Base-by-base conservation (phyloP, 2,797 vertebrate species). In the Notoglanidium macrostoma region DNA sequence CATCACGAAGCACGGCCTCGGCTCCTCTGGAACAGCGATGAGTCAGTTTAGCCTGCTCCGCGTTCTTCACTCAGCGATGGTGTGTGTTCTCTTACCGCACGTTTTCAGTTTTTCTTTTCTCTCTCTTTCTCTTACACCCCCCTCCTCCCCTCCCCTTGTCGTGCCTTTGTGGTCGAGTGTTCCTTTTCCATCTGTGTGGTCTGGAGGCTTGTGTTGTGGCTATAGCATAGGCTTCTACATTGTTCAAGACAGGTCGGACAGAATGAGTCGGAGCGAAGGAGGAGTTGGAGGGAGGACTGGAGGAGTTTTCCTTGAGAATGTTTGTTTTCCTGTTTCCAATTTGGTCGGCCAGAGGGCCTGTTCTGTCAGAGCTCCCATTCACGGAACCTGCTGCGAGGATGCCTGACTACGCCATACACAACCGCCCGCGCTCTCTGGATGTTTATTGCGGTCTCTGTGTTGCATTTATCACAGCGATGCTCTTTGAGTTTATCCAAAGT, bases 251-350 rank as follows among this genome's bases (percentile, higher is more conserved):
- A 93, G 93, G 91, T 93, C 87, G 91, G 88, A 89, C 89, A 88
- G 90, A 89, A 90, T 88, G 87, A 90, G 86, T 90, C 51, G 84
- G 85, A 88, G 87, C 54, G 85, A 90, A 80, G 87, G 87, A 63
- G 89, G 87, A 83, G 54, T 86, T 78, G 84, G 29, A 83, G 74
- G 35, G 82, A 44, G 68, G 74, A 85, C 67, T 77, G 80, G 49
- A 85, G 90, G 88, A 88, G 90, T 91, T 90, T 92, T 91, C 89
- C 89, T 92, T 78, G 89, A 88, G 88, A 91, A 91, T 93, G 92
- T 93, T 93, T 93, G 91, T 92, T 92, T 92, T 91, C 90, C 91
- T 92, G 91, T 92, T 92, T 93, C 91, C 91, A 92, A 90, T 93
- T 91, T 92, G 90, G 91, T 91, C 84, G 85, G 90, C 91, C 92